A percentile compares a stretch with the other conserved stretches of the same genome.
Evolutionary conservation across 2,888 invertebrate species (phyloP).

Genomic region (Thecocarcelia acutangulata): DNA sequence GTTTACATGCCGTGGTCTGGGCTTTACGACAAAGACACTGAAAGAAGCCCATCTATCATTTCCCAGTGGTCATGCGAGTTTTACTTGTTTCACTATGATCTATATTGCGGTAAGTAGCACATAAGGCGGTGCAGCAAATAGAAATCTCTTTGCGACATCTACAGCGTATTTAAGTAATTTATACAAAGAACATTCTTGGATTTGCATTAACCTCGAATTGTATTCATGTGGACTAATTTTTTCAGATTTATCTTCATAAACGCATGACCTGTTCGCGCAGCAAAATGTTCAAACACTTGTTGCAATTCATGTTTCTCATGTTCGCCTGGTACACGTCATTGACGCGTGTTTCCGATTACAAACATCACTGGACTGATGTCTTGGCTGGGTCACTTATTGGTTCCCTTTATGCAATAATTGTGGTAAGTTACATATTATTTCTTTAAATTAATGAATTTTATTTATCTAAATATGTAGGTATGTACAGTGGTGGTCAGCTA

Average conservation of each 20-base stretch:
- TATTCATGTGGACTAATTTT: conserved; percentile 5
- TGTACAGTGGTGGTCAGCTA: too few relatives aligned
- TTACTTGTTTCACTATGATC: conserved; percentile 92
- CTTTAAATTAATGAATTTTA: too few relatives aligned
- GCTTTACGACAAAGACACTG: conserved; percentile 82
- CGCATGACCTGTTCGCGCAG: conserved; percentile 91
- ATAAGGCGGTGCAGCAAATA: neutral
- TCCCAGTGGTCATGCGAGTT: conserved; percentile 95
- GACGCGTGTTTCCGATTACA: conserved; percentile 96
- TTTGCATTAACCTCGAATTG: conserved; percentile 26
- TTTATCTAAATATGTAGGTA: too few relatives aligned
- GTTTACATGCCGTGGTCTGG: conserved; percentile 85
- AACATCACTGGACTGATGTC: conserved; percentile 99
- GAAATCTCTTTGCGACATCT: conserved; percentile 5
- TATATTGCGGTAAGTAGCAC: conserved; percentile 88
- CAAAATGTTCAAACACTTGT: conserved; percentile 89
- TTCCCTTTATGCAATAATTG: conserved; percentile 84
- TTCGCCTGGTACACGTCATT: conserved; percentile 93
- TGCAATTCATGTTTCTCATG: conserved; percentile 90
- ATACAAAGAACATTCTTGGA: neutral
- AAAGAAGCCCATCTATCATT: conserved; percentile 92
- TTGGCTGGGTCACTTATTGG: conserved; percentile 90
- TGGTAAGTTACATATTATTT: conserved; percentile 82
- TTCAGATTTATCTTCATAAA: conserved; percentile 93
- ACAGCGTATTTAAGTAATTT: neutral